Evolutionary conservation across 2,888 invertebrate genomes (phyloP), one percentile per base, ranked within the genome.

Genomic region (Crioceris asparagi): DNA sequence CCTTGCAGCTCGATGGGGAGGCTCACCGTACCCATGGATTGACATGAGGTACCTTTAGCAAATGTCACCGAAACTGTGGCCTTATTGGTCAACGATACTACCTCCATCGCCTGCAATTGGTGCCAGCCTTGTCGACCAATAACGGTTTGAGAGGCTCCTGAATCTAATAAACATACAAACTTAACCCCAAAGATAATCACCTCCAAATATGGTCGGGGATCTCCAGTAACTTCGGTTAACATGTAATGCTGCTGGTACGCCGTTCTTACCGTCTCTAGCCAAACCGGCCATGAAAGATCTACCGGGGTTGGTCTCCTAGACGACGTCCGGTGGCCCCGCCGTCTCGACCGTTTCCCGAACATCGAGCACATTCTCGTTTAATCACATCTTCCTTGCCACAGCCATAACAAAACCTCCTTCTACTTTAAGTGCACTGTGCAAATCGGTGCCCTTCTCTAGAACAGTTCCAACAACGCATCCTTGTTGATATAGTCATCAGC

Each of bases 51-150:
- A 17, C 15, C 26, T 15, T 38, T 29, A 12, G 29, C 38, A n/a
- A 26, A 32, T 15, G 29, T 27, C 6, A 26, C 17, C 4, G n/a
- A 38, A 35, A 17, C n/a, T 6, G 17, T 29, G 12, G 40, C 34
- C 12, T 36, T 39, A 12, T 40, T 40, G 6, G 16, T 14, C 11
- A 40, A 27, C 40, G 34, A 29, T 3, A 37, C 12, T n/a, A 40
- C 27, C 5, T 33, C 33, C n/a, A 23, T n/a, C 23, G 23, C 23
- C n/a, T n/a, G n/a, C n/a, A n/a, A n/a, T n/a, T n/a, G n/a, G n/a
- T n/a, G 23, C 29, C 33, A 36, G 7, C 36, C 36, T 17, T 10
- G 8, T n/a, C n/a, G n/a, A 4, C 41, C 32, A 14, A 39, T 10
- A 12, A 39, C 15, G 4, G 38, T 35, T 15, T 21, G 3, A 8